Conservation (phyloP, 2,888 invertebrate genomes). For the Ditula angustiorana region DNA sequence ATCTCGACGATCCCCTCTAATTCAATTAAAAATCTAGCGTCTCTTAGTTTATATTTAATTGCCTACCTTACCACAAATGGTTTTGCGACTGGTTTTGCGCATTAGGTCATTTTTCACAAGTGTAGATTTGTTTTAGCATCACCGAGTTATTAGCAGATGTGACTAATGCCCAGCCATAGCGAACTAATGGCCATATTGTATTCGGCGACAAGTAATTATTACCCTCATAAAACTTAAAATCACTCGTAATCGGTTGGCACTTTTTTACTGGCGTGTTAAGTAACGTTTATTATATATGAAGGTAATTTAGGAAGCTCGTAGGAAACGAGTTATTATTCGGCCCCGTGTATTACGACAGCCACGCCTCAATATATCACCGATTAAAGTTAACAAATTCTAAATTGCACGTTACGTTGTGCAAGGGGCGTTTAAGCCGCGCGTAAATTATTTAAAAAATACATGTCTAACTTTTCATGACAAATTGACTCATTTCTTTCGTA, state of each 20-base stretch:
- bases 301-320: slow-evolving; percentile 15
- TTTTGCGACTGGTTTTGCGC: slow-evolving; percentile 36
- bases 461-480: slow-evolving; percentile 1
- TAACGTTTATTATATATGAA: slow-evolving; percentile 16
- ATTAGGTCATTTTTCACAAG: slow-evolving; percentile 42
- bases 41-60: slow-evolving; percentile 13
- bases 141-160: slow-evolving; percentile 44
- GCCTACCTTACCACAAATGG: slow-evolving; percentile 37
- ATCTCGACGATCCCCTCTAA: slow-evolving; percentile 13
- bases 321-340: slow-evolving; percentile 7
- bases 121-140: slow-evolving; percentile 44
- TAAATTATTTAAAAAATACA: not conserved
- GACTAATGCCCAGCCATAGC: slow-evolving; percentile 43
- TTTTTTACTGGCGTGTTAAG: slow-evolving; percentile 22
- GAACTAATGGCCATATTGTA: slow-evolving; percentile 29
- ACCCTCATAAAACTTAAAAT: slow-evolving; percentile 30
- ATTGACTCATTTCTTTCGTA: slow-evolving; percentile 16
- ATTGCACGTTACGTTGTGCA: slow-evolving; percentile 18
- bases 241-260: slow-evolving; percentile 15
- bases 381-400: slow-evolving; percentile 16
- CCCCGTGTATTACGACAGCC: slow-evolving; percentile 7
- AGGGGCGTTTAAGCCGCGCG: not conserved
- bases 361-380: slow-evolving; percentile 22
- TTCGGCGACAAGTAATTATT: slow-evolving; percentile 36
- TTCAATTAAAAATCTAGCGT: slow-evolving; percentile 24